These are phyloP conservation scores for Propithecus coquereli DNA, from an alignment of 2,113 vertebrate species.

Conservation along the genomic window DNA sequence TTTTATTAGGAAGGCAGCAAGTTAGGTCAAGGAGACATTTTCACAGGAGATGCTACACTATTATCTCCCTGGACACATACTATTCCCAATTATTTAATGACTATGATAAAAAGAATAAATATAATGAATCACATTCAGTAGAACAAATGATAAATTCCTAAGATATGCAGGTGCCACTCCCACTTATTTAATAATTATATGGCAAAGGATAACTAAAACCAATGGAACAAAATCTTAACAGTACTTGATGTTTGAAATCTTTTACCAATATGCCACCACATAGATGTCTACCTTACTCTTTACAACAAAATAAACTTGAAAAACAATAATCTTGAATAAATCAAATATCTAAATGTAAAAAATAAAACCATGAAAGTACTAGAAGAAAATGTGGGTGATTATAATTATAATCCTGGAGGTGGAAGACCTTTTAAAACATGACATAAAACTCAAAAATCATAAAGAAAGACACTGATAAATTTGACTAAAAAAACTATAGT, in stretches of 20 bases:
- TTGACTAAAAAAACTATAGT: background rate
- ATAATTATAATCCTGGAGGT: background rate
- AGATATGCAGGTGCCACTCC: background rate
- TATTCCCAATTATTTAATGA: background rate
- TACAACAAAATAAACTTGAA: background rate
- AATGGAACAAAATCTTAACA: background rate
- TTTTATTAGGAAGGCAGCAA: background rate
- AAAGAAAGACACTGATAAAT: background rate
- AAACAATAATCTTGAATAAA: background rate
- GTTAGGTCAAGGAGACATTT: background rate
- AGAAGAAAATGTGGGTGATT: background rate
- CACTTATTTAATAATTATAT: background rate
- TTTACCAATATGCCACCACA: background rate
- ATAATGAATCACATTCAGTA: background rate
- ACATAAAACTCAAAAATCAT: background rate
- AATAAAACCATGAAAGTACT: background rate
- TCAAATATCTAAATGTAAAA: background rate
- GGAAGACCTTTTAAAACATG: background rate
- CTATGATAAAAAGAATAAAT: background rate
- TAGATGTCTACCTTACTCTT: background rate
- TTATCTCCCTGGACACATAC: background rate
- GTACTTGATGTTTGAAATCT: background rate
- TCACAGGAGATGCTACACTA: background rate
- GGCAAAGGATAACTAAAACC: background rate
- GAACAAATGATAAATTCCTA: background rate